Evolutionary conservation across 2,113 vertebrate species (phyloP), one percentile per base, ranked within the genome.

Genomic region (Larimichthys crocea): DNA sequence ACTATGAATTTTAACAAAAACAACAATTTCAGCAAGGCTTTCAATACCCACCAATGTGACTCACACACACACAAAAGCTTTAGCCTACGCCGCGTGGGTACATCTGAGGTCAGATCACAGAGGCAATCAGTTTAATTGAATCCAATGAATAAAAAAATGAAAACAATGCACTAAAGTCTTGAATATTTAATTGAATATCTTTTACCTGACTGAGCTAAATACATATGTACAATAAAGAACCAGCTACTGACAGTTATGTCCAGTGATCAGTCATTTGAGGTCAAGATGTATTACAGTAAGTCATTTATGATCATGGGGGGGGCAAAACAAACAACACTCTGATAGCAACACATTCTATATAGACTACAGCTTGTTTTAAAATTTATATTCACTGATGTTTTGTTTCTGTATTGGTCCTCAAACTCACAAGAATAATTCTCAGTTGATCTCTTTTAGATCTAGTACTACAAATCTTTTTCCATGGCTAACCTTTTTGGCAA

Each of bases 91-190:
- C 1, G 16, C 3, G 10, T 69, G 66, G 68, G 81, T 35, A 35
- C 70, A 17, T 29, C 40, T 80, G 42, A 83, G 81, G 84, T 78
- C 71, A 87, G 17, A 20, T 70, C 40, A 64, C 29, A 5, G 9
- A 9, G 35, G 22, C n/a, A 81, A 87, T 84, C 65, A 79, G 59
- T 10, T 55, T 79, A 80, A 86, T 68, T 55, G 69, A 78, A 19
- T 74, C 67, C 7, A 48, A 10, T 72, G 55, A 76, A 76, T 86
- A 60, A 26, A 83, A 76, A 22, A 5, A 52, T 22, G 9, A 49
- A 72, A 52, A 10, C 55, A 72, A 57, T 17, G 12, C 24, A 57
- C 31, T 40, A 7, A 74, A 65, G 44, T 7, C 10, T 77, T 82
- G 22, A 68, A 78, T 82, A 63, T 46, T 48, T 5, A 74, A 55